Percentiles rank a stretch among this genome's conserved stretches.
Conservation (phyloP, 1,140 invertebrate genomes). For the Chrysopa pallens region DNA sequence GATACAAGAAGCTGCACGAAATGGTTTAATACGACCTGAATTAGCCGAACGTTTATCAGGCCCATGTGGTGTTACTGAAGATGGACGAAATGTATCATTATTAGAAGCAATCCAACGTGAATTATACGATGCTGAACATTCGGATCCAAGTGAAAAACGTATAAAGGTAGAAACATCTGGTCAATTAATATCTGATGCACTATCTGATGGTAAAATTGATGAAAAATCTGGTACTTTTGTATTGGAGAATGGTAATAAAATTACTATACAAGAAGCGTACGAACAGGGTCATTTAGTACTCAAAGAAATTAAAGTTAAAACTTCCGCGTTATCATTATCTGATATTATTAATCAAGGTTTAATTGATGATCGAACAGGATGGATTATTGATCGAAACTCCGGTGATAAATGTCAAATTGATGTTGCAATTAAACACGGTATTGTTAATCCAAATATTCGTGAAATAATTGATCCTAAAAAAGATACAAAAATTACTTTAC, state of each 20-base stretch:
- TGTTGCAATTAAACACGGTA: constrained; percentile 55
- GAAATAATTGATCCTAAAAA: constrained; percentile 66
- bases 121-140: constrained; percentile 65
- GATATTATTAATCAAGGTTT: constrained; percentile 69
- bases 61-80: constrained; percentile 64
- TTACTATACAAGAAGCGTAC: constrained; percentile 65
- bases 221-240: constrained; percentile 52
- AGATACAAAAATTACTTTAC: constrained; percentile 62
- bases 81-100: constrained; percentile 48
- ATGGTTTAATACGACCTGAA: constrained; percentile 54
- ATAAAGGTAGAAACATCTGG: constrained; percentile 57
- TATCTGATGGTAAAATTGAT: constrained; percentile 62
- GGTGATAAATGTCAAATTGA: constrained; percentile 63
- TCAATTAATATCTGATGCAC: constrained; percentile 48
- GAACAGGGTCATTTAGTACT: constrained; percentile 51
- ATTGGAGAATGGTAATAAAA: constrained; percentile 42
- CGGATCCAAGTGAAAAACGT: constrained; percentile 46
- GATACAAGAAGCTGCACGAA: constrained; percentile 64
- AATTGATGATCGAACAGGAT: constrained; percentile 53
- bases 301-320: constrained; percentile 47
- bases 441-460: constrained; percentile 54
- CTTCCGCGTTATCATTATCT: constrained; percentile 52
- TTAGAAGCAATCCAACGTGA: constrained; percentile 79
- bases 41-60: constrained; percentile 54
- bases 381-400: constrained; percentile 64